Evolutionary conservation across 2,888 invertebrate species (phyloP), one percentile per base, ranked within the genome.

Genomic region (Dinocampus coccinellae): DNA sequence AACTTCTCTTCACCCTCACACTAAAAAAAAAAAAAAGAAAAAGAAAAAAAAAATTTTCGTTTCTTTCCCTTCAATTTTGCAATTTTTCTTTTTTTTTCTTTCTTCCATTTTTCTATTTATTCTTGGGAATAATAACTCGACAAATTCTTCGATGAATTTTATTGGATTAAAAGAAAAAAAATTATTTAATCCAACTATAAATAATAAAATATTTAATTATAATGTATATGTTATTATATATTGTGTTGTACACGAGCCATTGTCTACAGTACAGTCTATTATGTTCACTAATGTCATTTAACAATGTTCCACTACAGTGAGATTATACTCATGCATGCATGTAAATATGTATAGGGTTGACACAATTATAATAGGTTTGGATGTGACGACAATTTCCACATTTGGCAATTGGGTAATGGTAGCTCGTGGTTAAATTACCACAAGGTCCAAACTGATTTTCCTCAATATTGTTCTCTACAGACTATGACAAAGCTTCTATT

Each of bases 301-400:
- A 39, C 39, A 39, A 39, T 42, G 42, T 42, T 42, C 42, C 64
- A 53, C 52, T 52, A 63, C 24, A 64, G 52, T 64, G 20, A 26
- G 13, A 24, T 26, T 26, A 55, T 55, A 55, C 11, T 24, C 26
- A 55, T 3, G 2, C 26, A 10, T 11, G n/a, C 34, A 53, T 55
- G 22, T 34, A 65, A n/a, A 63, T 22, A 61, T 39, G 63, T 4
- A 29, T 39, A 61, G 60, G 71, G 78, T 81, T 81, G 83, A 84
- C 81, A 81, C 81, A 83, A 83, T 82, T 82, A 82, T 82, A 82
- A 84, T 83, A 82, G 80, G 78, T n/a, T 62, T 33, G 26, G n/a
- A n/a, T n/a, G 67, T 76, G 77, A 78, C 81, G 78, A 84, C 82
- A 83, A 84, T 84, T 85, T 82, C 72, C 79, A 78, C 69, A 16